Percentiles rank a stretch among this genome's conserved stretches.
Conservation (phyloP, 1,140 invertebrate species). For the Psilanteris sp. region DNA sequence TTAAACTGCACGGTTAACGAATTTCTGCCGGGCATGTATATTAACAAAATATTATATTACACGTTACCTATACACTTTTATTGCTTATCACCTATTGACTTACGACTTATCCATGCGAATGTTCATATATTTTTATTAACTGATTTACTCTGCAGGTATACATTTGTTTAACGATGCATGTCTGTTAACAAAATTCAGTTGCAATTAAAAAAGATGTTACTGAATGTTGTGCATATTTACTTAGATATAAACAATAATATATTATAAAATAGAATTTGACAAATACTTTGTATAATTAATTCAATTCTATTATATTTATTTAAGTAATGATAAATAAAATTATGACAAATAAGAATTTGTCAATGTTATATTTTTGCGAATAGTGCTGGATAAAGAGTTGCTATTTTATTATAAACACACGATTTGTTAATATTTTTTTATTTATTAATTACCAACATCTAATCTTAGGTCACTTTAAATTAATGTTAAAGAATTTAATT, state of each 20-base stretch:
- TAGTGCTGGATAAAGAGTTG: conserved; percentile 50
- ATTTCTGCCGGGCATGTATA: conserved; percentile 71
- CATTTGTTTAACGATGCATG: conserved; percentile 44
- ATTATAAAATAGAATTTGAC: conserved; percentile 9
- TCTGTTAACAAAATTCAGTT: conserved; percentile 26
- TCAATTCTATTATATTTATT: too few species aligned
- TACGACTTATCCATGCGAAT: conserved; percentile 68
- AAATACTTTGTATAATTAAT: conserved; percentile 1
- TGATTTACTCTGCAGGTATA: conserved; percentile 67
- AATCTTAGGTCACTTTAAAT: too few species aligned
- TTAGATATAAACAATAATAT: background rate
- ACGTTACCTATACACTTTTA: conserved; percentile 74
- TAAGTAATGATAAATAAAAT: background rate
- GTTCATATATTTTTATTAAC: conserved; percentile 16
- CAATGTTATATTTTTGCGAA: conserved; percentile 28
- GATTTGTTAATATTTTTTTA: too few species aligned
- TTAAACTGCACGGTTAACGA: conserved; percentile 72
- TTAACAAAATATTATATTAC: conserved; percentile 80
- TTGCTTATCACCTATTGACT: conserved; percentile 78
- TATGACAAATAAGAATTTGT: conserved; percentile 30
- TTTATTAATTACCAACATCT: too few species aligned
- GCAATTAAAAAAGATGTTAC: too few species aligned
- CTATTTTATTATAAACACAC: too few species aligned
- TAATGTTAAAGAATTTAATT: too few species aligned
- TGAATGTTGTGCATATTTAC: too few species aligned